Base-by-base conservation (phyloP, 2,888 invertebrate species). In the Hypercompe scribonia region DNA sequence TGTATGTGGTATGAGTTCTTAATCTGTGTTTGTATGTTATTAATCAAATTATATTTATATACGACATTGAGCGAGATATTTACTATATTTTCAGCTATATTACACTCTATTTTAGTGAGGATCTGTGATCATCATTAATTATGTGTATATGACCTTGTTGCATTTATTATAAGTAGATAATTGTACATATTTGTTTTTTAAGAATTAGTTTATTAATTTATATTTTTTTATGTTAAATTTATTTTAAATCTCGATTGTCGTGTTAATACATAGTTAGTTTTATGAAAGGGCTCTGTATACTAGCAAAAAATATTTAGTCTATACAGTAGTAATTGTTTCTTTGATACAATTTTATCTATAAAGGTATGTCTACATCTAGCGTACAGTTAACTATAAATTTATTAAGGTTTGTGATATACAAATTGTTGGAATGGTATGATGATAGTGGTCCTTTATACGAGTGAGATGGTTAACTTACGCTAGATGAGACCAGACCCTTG, bases 261-360 rank as follows among this genome's bases (percentile, higher is more conserved):
- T 61, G 39, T 34, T 13, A 39, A n/a, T 58, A 61, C 21, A 33
- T 21, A 31, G 31, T 1, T 24, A 2, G n/a, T 31, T 36, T 63
- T 61, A 74, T 78, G 63, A 78, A 76, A 75, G 75, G 77, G 84
- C 81, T 79, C 78, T 79, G 78, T 77, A 71, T 72, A 78, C 73
- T 81, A 78, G 77, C 77, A 54, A 69, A 78, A 76, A 79, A 76
- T 70, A 81, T 81, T 82, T 91, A 90, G 89, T 87, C 87, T 90
- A 90, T 88, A 83, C 85, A 83, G 85, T 92, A 90, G 89, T 87
- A 83, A 85, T 89, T 87, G 84, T 90, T 89, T 50, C 50, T 81
- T 83, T 83, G 72, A 75, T 90, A 90, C 85, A 85, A 84, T 76
- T 84, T 70, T 84, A 84, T 74, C 42, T 72, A 70, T 61, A 63